Base-by-base conservation (phyloP, 2,113 vertebrate genomes). In the Pseudolaguvia tuberculata region DNA sequence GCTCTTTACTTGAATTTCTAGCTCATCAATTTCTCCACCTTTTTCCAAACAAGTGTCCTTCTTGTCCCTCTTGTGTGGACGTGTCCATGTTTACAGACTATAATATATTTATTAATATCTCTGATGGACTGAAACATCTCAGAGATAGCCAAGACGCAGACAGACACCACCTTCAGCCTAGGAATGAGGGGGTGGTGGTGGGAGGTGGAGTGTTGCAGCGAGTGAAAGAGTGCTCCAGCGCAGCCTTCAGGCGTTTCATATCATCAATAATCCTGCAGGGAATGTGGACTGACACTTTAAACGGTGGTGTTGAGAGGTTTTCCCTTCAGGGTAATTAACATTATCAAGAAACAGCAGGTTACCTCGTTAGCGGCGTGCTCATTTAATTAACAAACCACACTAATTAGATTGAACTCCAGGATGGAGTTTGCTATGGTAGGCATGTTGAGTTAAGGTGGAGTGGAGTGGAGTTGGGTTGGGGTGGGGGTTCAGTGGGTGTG, bases 301-400 rank as follows among this genome's bases (percentile, higher is more conserved):
- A 90, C 87, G 85, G 88, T 86, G 82, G 76, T 87, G 86, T 6
- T 84, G 84, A 84, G 87, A 87, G 89, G 84, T 84, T 90, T 86
- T 90, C 88, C 89, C 89, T 88, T 85, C 85, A 85, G 90, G 84
- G 89, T 90, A 88, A 89, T 88, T 89, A 90, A 90, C 91, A 88
- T 90, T 90, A 90, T 91, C 83, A 82, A 84, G 83, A 87, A 91
- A 88, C 89, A 90, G 89, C 90, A 90, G 90, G 91, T 89, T 89
- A 89, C 88, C 86, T 91, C 86, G 90, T 91, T 91, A 90, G 88
- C 85, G 86, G 85, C 84, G 83, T 82, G 85, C 88, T 89, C 86
- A 85, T 85, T 88, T 91, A 91, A 90, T 92, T 90, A 91, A 85
- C 83, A 85, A 83, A 83, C 75, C 82, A 72, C 69, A 84, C 79